A percentile compares a stretch with the other conserved stretches of the same genome.
These are phyloP conservation scores for Amphipyra berbera DNA, from an alignment of 2,888 invertebrate species.

Conservation along the genomic window DNA sequence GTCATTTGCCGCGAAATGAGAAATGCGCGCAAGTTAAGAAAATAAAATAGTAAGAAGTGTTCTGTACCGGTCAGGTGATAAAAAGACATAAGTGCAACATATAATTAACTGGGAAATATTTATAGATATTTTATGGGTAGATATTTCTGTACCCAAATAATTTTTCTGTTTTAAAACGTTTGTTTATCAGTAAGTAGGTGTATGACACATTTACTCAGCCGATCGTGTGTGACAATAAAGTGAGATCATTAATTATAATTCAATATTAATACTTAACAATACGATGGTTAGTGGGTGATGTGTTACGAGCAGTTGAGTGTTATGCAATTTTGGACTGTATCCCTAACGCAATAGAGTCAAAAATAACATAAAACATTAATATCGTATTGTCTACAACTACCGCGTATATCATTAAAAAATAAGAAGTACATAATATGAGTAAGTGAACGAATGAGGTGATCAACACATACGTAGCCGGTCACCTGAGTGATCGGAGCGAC, in stretches of 20 bases:
- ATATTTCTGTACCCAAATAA: constrained; percentile 4
- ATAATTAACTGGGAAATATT: constrained; percentile 29
- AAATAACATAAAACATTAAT: constrained; percentile 56
- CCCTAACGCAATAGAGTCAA: constrained; percentile 46
- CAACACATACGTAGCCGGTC: constrained; percentile 44
- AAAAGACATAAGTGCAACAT: constrained; percentile 44
- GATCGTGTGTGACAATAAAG: constrained; percentile 85
- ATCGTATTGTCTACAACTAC: constrained; percentile 55
- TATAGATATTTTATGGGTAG: constrained; percentile 24
- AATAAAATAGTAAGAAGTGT: constrained; percentile 22
- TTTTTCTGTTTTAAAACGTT: constrained; percentile 40
- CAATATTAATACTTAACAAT: constrained; percentile 88
- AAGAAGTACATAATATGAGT: constrained; percentile 47
- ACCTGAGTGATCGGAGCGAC: constrained; percentile 8
- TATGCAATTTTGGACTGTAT: constrained; percentile 61
- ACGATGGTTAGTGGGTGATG: constrained; percentile 79
- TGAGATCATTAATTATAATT: constrained; percentile 87
- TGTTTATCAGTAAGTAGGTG: constrained; percentile 47
- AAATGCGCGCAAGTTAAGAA: constrained; percentile 27
- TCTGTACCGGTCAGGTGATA: constrained; percentile 32
- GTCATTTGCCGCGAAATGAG: constrained; percentile 10
- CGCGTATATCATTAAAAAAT: constrained; percentile 42
- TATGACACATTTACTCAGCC: constrained; percentile 77
- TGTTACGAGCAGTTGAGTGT: constrained; percentile 57
- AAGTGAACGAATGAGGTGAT: constrained; percentile 51